Conservation (phyloP, 2,797 vertebrate genomes). For the Urocyon cinereoargenteus region DNA sequence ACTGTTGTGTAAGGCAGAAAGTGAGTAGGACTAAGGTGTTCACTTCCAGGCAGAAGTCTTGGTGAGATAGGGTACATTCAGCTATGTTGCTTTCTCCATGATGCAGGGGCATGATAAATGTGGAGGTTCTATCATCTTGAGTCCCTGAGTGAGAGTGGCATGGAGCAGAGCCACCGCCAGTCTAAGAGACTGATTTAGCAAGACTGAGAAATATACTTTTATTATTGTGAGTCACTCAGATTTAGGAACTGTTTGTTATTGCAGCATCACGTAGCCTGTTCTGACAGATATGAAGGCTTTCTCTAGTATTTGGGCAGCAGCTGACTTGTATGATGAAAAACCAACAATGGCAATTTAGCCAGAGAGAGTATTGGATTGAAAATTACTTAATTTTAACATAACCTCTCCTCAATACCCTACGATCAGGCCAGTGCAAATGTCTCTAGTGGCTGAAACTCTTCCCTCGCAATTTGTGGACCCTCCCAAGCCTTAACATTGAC, state of each 20-base stretch:
- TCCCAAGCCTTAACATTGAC: conserved; percentile 19
- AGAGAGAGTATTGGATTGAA: not conserved
- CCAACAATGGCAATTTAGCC: not conserved
- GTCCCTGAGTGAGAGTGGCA: not conserved
- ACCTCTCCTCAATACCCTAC: not conserved
- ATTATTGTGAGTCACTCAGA: not conserved
- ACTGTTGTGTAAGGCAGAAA: not conserved
- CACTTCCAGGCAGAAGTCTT: not conserved
- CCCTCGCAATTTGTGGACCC: not conserved
- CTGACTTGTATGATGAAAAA: not conserved
- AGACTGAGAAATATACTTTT: not conserved
- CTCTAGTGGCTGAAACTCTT: not conserved
- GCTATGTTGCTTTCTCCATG: not conserved
- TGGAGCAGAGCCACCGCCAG: not conserved
- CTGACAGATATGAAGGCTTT: not conserved
- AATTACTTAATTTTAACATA: not conserved
- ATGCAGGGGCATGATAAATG: not conserved
- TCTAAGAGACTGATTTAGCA: not conserved
- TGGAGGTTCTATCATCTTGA: not conserved
- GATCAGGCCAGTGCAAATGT: not conserved
- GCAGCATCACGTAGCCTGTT: not conserved
- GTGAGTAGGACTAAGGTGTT: not conserved
- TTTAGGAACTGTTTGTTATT: not conserved
- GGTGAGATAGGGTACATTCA: not conserved
- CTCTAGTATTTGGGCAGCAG: not conserved